Conservation (phyloP, 2,888 invertebrate genomes). For the Melanargia galathea region DNA sequence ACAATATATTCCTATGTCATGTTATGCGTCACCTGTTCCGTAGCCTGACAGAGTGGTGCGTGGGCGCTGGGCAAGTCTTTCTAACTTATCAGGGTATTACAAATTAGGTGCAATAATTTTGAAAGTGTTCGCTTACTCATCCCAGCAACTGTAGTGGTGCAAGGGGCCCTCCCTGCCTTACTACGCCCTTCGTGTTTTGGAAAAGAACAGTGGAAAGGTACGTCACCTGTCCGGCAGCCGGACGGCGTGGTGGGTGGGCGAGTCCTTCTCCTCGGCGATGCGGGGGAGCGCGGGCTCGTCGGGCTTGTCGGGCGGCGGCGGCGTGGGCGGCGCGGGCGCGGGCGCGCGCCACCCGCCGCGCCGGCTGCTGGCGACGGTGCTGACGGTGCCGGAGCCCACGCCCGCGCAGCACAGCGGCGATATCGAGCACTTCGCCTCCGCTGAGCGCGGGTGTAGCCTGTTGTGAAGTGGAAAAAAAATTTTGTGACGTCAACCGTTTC, state of each 20-base stretch:
- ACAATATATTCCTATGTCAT: too few relatives aligned
- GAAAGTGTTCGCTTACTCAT: too few relatives aligned
- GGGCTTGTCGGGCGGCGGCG: slow-evolving; percentile 62
- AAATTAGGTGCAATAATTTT: too few relatives aligned
- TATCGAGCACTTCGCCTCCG: slow-evolving; percentile 91
- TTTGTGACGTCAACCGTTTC: too few relatives aligned
- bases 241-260: slow-evolving; percentile 84
- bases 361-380: slow-evolving; percentile 58
- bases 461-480: neutral
- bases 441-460: slow-evolving; percentile 93
- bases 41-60: slow-evolving; percentile 75
- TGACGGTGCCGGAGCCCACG: slow-evolving; percentile 61
- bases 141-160: too few relatives aligned
- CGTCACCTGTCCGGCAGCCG: slow-evolving; percentile 58
- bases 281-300: slow-evolving; percentile 85
- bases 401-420: slow-evolving; percentile 89
- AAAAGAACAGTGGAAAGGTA: too few relatives aligned
- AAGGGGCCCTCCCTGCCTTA: too few relatives aligned
- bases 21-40: slow-evolving; percentile 54
- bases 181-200: too few relatives aligned
- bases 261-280: slow-evolving; percentile 94
- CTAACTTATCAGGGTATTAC: too few relatives aligned
- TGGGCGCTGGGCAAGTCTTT: too few relatives aligned
- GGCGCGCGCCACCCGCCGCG: slow-evolving; percentile 55
- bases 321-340: slow-evolving; percentile 65